phyloP scores from a whole-genome alignment of 1,140 invertebrate species.

The Leptestheria dahalacensis region DNA sequence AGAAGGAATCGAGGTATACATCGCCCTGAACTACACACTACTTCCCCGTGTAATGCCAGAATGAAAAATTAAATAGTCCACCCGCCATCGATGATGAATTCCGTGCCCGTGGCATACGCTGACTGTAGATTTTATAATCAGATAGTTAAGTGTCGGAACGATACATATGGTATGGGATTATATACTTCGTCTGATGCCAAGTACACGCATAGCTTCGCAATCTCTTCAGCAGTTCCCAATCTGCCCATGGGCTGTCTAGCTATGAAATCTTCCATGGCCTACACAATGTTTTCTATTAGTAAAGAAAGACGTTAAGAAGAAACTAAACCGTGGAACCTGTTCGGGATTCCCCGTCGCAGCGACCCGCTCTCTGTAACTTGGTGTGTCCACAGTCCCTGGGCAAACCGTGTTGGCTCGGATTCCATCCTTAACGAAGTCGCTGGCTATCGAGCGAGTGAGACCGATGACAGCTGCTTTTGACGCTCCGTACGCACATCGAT shows the following conservation, averaged over 20 bases:
- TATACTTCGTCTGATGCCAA: constrained; percentile 32
- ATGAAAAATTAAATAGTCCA: constrained; percentile 25
- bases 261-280: constrained; percentile 28
- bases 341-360: constrained; percentile 20
- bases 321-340: background rate
- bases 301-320: no score
- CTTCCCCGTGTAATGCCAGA: no score
- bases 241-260: constrained; percentile 29
- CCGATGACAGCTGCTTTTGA: constrained; percentile 34
- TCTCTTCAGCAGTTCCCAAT: constrained; percentile 31
- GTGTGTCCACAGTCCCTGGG: constrained; percentile 27
- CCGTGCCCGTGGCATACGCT: constrained; percentile 28
- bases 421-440: constrained; percentile 24
- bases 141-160: background rate
- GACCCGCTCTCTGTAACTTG: constrained; percentile 24
- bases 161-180: constrained; percentile 6
- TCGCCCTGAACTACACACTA: no score
- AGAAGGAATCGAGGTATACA: no score
- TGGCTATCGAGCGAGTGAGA: constrained; percentile 31
- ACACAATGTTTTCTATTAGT: constrained; percentile 15
- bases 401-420: constrained; percentile 30
- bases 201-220: constrained; percentile 30
- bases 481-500: constrained; percentile 29
- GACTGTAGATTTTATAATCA: constrained; percentile 23
- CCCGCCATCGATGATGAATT: constrained; percentile 30